Conservation (phyloP, 2,113 vertebrate genomes). For the Dipodomys spectabilis region DNA sequence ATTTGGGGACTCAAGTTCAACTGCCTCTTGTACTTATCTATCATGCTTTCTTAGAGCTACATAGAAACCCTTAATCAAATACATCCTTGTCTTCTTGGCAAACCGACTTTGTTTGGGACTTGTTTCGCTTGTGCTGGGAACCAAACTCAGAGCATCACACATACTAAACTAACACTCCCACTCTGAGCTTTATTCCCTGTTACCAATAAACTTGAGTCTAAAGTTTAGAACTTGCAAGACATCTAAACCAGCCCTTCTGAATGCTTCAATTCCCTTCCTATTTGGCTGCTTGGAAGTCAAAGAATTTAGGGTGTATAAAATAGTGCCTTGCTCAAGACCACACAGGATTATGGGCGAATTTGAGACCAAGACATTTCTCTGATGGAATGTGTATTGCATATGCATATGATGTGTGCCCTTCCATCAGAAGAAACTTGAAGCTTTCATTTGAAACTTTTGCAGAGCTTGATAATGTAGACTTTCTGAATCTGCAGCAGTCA, state of each 20-base stretch:
- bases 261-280: neutral
- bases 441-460: neutral
- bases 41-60: neutral
- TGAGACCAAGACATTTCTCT: neutral
- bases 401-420: neutral
- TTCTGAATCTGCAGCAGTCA: neutral
- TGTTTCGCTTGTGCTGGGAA: neutral
- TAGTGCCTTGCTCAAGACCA: neutral
- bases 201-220: neutral
- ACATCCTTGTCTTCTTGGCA: neutral
- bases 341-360: neutral
- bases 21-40: neutral
- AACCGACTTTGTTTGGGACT: neutral
- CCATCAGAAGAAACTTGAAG: neutral
- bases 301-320: neutral
- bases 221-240: neutral
- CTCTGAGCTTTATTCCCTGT: neutral
- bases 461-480: slow-evolving; percentile 7
- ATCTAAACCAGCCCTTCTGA: neutral
- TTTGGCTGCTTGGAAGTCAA: neutral
- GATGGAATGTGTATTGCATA: neutral
- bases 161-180: neutral
- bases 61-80: neutral
- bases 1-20: neutral
- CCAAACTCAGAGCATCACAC: neutral